Conservation (phyloP, 2,888 invertebrate species). For the Drosophila paramelanica region DNA sequence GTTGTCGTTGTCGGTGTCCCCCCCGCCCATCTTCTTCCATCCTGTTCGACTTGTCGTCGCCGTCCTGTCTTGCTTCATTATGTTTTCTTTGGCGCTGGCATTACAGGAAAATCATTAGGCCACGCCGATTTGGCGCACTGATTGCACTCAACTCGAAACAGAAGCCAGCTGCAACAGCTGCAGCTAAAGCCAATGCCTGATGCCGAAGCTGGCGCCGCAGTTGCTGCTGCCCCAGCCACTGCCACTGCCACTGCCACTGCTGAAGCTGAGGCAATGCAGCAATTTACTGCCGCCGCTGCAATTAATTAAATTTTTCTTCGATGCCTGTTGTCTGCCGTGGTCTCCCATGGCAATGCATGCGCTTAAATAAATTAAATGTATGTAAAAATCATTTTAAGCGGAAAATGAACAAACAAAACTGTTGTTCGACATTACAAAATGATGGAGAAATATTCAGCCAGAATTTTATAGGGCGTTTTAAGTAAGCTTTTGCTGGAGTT, state of each 20-base stretch:
- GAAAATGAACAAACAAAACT: constrained; percentile 21
- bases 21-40: neutral
- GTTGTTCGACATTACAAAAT: too few species aligned
- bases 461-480: too few species aligned
- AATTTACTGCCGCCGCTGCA: constrained; percentile 49
- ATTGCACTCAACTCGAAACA: constrained; percentile 63
- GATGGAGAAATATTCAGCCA: neutral
- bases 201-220: neutral
- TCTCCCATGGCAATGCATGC: constrained; percentile 39
- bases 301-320: constrained; percentile 76
- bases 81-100: constrained; percentile 70
- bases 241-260: constrained; percentile 13
- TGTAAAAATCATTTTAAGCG: constrained; percentile 67
- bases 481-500: too few species aligned
- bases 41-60: constrained; percentile 14
- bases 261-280: constrained; percentile 32
- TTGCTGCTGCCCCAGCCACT: constrained; percentile 2
- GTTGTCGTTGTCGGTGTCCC: constrained; percentile 30
- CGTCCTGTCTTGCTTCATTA: constrained; percentile 64
- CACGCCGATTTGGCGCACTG: constrained; percentile 76
- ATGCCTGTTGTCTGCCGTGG: constrained; percentile 24
- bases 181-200: constrained; percentile 6
- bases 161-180: constrained; percentile 2
- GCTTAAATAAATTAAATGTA: constrained; percentile 68
- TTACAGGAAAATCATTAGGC: constrained; percentile 81